These are phyloP conservation scores for Macropodus opercularis DNA, from an alignment of 2,797 vertebrate species.

Conservation along the genomic window DNA sequence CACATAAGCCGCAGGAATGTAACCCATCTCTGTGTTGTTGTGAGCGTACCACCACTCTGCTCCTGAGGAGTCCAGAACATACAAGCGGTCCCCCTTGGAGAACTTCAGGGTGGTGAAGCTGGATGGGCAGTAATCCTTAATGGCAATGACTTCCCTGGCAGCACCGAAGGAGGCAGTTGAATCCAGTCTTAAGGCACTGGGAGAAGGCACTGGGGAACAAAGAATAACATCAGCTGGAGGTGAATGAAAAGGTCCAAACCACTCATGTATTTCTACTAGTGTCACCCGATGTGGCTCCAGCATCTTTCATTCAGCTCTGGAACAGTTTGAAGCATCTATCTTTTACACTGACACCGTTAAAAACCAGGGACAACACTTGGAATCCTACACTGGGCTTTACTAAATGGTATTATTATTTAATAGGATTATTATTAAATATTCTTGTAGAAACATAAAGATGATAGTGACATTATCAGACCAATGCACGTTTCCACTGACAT, in stretches of 20 bases:
- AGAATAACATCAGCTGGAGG: background rate
- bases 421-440: too few species aligned
- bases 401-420: too few species aligned
- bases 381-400: too few species aligned
- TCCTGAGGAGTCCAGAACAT: constrained; percentile 91
- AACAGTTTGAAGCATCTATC: too few species aligned
- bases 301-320: too few species aligned
- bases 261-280: too few species aligned
- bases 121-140: constrained; percentile 95
- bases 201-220: constrained; percentile 87
- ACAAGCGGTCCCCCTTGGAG: constrained; percentile 94
- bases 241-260: background rate
- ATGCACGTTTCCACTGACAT: background rate
- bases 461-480: background rate
- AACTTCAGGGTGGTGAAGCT: constrained; percentile 97
- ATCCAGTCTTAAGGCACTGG: constrained; percentile 91
- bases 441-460: background rate
- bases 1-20: constrained; percentile 95
- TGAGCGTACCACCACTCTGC: constrained; percentile 99
- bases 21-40: constrained; percentile 98
- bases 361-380: too few species aligned
- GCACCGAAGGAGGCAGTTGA: constrained; percentile 86
- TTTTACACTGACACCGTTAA: too few species aligned
- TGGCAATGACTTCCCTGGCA: constrained; percentile 92
- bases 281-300: background rate